A percentile compares a stretch with the other conserved stretches of the same genome.
Evolutionary conservation across 2,797 vertebrate species (phyloP).

Genomic region (Babyrousa celebensis): DNA sequence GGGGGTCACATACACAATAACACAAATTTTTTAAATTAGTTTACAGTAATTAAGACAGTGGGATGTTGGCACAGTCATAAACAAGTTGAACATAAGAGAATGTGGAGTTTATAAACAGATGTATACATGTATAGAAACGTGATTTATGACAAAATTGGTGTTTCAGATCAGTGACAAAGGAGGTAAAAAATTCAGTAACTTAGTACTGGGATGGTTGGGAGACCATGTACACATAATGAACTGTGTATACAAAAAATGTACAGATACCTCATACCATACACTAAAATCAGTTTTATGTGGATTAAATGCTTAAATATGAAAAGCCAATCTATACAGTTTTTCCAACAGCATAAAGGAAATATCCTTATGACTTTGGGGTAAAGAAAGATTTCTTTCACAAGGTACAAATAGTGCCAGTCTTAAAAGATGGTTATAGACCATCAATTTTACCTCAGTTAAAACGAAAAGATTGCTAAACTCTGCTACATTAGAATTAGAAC

Average conservation of each 20-base stretch:
- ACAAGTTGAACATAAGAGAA: neutral
- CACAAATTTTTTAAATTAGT: neutral
- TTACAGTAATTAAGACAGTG: constrained; percentile 1
- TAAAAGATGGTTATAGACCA: constrained; percentile 1
- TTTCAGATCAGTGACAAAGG: constrained; percentile 46
- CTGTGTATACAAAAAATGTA: neutral
- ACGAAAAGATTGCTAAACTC: constrained; percentile 4
- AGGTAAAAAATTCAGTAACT: constrained; percentile 21
- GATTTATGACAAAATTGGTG: constrained; percentile 27
- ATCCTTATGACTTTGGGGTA: neutral
- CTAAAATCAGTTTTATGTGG: neutral
- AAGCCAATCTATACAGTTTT: neutral
- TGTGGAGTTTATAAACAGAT: neutral
- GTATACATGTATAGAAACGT: neutral
- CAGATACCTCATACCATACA: neutral
- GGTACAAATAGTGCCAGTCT: neutral
- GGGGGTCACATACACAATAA: neutral
- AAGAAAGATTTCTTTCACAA: constrained; percentile 27
- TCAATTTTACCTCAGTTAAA: too few species aligned
- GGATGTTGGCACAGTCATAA: constrained; percentile 29
- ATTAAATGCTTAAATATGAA: constrained; percentile 49
- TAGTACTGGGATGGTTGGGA: neutral
- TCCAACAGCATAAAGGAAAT: neutral
- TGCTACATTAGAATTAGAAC: constrained; percentile 52
- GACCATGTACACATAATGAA: neutral